Percentiles rank a stretch among this genome's conserved stretches.
Evolutionary conservation across 2,888 invertebrate genomes (phyloP).

Genomic region (Zygothrica quintamaculata): DNA sequence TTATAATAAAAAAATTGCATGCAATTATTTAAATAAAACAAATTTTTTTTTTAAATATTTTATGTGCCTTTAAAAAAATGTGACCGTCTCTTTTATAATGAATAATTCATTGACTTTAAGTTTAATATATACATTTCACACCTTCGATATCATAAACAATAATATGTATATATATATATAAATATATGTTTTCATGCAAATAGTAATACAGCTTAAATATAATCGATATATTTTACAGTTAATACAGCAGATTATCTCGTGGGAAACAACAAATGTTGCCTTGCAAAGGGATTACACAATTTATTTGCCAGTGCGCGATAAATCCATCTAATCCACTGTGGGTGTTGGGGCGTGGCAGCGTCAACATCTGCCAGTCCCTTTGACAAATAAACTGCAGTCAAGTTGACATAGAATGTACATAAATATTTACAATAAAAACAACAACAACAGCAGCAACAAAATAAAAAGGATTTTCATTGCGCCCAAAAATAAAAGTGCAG

Average conservation of each 20-base stretch:
- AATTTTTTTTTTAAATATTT: no score
- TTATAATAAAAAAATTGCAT: no score
- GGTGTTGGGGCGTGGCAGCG: constrained; percentile 29
- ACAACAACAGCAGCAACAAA: no score
- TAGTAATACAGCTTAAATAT: constrained; percentile 12
- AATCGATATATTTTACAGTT: constrained; percentile 22
- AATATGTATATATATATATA: no score
- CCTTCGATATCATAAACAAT: neutral
- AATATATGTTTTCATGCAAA: neutral
- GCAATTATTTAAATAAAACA: no score
- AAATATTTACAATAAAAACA: constrained; percentile 63
- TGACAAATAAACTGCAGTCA: constrained; percentile 65
- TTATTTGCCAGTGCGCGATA: constrained; percentile 54
- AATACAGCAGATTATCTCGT: constrained; percentile 16
- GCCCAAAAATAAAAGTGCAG: constrained; percentile 3
- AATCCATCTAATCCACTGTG: constrained; percentile 63
- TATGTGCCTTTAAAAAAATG: no score
- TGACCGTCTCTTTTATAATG: no score
- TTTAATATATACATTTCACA: constrained; percentile 6
- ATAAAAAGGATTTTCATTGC: constrained; percentile 31
- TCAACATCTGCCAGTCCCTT: constrained; percentile 51
- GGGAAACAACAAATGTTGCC: neutral
- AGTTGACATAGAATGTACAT: constrained; percentile 45
- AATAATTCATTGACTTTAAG: neutral
- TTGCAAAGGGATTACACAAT: constrained; percentile 35